Conservation (phyloP, 1,140 invertebrate species). For the Leucophenga varia region DNA sequence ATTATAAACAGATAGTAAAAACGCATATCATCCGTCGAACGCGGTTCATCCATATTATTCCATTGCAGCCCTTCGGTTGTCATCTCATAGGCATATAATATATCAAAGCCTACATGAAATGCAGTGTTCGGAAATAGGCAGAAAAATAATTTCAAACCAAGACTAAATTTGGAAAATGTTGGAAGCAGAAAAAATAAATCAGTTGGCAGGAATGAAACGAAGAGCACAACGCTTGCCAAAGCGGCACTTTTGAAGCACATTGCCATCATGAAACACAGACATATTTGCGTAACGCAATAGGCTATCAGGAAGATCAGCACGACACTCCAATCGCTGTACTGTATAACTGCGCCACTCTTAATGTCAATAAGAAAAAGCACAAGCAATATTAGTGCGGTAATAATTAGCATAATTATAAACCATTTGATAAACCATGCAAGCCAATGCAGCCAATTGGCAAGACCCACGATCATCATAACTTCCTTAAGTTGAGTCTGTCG, state of each 20-base stretch:
- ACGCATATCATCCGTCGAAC: conserved; percentile 69
- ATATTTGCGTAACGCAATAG: too few relatives aligned
- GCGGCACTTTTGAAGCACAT: too few relatives aligned
- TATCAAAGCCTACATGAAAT: conserved; percentile 70
- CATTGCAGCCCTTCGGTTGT: conserved; percentile 59
- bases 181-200: conserved; percentile 67
- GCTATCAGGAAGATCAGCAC: too few relatives aligned
- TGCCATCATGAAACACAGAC: too few relatives aligned
- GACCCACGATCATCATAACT: conserved; percentile 72
- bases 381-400: too few relatives aligned
- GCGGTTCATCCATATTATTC: conserved; percentile 65
- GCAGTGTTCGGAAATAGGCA: conserved; percentile 71
- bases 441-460: too few relatives aligned
- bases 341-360: too few relatives aligned
- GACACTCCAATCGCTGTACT: too few relatives aligned
- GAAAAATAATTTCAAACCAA: conserved; percentile 58
- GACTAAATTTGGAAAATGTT: conserved; percentile 61
- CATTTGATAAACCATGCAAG: too few relatives aligned
- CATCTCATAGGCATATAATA: conserved; percentile 58
- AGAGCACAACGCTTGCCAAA: too few relatives aligned
- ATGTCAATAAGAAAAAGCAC: too few relatives aligned
- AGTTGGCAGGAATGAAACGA: too few relatives aligned
- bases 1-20: conserved; percentile 57
- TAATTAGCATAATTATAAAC: conserved; percentile 66
- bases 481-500: conserved; percentile 52